Evolutionary conservation across 2,113 vertebrate genomes (phyloP).

Genomic region (Hyperopisus bebe): DNA sequence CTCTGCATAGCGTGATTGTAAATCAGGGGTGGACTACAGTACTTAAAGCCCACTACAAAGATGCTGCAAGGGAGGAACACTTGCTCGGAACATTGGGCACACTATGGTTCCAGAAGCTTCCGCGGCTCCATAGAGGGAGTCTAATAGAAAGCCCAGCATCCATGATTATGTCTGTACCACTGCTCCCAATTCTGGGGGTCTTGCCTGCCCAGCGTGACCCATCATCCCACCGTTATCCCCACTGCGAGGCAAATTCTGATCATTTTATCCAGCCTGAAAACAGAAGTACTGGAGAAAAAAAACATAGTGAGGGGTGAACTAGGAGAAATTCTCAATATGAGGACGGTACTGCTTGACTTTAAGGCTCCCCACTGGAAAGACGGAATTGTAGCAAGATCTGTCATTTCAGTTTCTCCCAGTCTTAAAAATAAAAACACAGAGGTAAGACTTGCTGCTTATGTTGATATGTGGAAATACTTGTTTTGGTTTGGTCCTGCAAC

Average conservation of each 20-base stretch:
- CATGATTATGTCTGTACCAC: conserved; percentile 9
- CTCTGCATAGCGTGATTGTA: not conserved
- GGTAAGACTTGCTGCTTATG: not conserved
- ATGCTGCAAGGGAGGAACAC: not conserved
- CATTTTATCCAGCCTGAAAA: not conserved
- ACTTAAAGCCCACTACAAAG: not conserved
- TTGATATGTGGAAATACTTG: not conserved
- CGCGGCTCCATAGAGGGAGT: not conserved
- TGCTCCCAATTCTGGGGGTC: not conserved
- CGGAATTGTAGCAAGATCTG: not conserved
- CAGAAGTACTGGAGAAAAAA: not conserved
- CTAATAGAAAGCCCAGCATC: not conserved
- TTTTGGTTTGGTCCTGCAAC: not conserved
- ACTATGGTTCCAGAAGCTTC: conserved; percentile 1
- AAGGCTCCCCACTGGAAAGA: not conserved
- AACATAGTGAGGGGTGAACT: not conserved
- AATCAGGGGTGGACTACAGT: not conserved
- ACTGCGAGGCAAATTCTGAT: not conserved
- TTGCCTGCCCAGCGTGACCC: not conserved
- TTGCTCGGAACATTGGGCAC: not conserved
- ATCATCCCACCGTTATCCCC: not conserved
- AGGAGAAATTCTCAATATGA: not conserved
- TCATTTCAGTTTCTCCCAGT: not conserved
- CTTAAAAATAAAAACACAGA: not conserved
- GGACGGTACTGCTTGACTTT: not conserved